Base-by-base conservation (phyloP, 1,140 invertebrate species). In the Phocides pigmalion region DNA sequence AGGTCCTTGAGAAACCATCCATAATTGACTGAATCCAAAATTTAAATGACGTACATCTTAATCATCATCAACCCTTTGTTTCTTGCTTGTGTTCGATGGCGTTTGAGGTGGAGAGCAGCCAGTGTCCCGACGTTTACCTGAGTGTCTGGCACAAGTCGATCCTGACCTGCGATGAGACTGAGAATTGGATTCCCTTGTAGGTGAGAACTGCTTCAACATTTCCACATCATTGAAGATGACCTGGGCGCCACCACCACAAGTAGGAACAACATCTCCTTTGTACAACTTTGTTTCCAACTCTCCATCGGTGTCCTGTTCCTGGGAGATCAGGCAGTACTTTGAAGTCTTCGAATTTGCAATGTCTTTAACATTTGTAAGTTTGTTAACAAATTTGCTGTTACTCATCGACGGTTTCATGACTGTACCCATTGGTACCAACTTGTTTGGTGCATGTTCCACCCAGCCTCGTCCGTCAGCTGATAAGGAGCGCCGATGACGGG, bases 141-240 rank as follows among this genome's bases (percentile, higher is more conserved):
- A 89, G 69, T 91, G 89, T 12, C 89, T 72, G 1, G 87, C 84
- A 66, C 89, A 91, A 0, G 58, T 70, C 0, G 71, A 74, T 2
- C 66, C 76, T 0, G 83, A 87, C 0, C 70, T 68, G 15, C 82
- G 68, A 14, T 71, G 66, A 0, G 75, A 68, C 2, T 72, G 62
- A 0, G 77, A 78, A 3, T 84, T 68, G 2, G 67, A 61, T 0
- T 81, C 79, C 19, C 64, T 68, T 9, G 89, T 93, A 2, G 97
- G 97, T 0, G 97, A 97, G 68, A 94, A 93, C 83, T 99, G 98
- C 73, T 95, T 96, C 3, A 99, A 86, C 68, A 95, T 95, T 91
- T 99, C 98, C 1, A 99, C 96, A 89, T 99, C 98, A 72, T 97
- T 97, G 76, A 99, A 99, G 17, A 99, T 95, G 0, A 99, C 97